These are phyloP conservation scores for Agrenia bidenticulata DNA, from an alignment of 2,888 invertebrate species.

Conservation along the genomic window DNA sequence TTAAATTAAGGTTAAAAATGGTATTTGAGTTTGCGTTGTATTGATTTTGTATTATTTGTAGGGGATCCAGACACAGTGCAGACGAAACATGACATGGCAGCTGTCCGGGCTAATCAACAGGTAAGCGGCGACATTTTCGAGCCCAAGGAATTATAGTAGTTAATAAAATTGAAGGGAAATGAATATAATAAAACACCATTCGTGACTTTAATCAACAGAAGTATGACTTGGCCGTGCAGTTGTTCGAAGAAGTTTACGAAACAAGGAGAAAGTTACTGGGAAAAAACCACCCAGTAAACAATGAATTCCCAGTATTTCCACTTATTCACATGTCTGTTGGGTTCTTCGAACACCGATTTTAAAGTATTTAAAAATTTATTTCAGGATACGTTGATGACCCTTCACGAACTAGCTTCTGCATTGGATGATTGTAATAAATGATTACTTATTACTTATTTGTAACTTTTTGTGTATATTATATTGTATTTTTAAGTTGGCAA, in stretches of 20 bases:
- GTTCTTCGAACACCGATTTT: too few relatives aligned
- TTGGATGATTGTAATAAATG: too few relatives aligned
- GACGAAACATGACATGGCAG: conserved; percentile 34
- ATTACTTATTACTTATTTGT: too few relatives aligned
- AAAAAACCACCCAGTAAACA: conserved; percentile 26
- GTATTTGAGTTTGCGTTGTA: background rate
- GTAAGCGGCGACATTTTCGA: too few relatives aligned
- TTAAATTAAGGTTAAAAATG: too few relatives aligned
- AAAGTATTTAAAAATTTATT: background rate
- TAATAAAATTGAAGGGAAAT: too few relatives aligned
- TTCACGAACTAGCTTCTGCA: conserved; percentile 24
- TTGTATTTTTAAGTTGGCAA: too few relatives aligned
- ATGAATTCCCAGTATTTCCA: background rate
- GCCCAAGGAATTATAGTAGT: too few relatives aligned
- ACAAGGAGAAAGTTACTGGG: conserved; percentile 22
- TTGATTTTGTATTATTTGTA: background rate
- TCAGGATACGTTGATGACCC: conserved; percentile 26
- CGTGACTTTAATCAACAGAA: too few relatives aligned
- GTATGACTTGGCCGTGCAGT: conserved; percentile 32
- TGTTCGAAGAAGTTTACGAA: conserved; percentile 35
- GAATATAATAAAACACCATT: too few relatives aligned
- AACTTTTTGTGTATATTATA: too few relatives aligned
- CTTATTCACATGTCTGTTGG: too few relatives aligned
- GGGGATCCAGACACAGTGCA: conserved; percentile 25
- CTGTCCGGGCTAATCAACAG: conserved; percentile 33